A percentile compares a stretch with the other conserved stretches of the same genome.
These are phyloP conservation scores for Pollenia angustigena DNA, from an alignment of 2,888 invertebrate species.

Conservation along the genomic window DNA sequence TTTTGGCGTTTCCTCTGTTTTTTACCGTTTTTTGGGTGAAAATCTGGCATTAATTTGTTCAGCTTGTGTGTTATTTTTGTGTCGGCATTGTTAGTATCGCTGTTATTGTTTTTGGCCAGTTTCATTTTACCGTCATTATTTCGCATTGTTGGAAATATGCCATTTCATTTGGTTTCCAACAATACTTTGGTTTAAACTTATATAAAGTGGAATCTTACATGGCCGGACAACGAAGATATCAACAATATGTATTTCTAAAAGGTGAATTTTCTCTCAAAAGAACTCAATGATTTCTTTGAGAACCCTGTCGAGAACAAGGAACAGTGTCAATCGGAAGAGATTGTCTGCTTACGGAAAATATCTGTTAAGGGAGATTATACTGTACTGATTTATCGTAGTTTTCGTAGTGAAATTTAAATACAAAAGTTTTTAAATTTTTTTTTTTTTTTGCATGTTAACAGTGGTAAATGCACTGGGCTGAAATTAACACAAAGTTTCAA, in stretches of 20 bases:
- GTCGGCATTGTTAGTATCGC: background rate
- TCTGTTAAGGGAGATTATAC: too few relatives aligned
- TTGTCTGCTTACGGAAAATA: too few relatives aligned
- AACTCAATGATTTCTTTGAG: background rate
- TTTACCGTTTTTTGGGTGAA: background rate
- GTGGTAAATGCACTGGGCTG: background rate
- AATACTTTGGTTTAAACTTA: background rate
- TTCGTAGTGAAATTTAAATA: background rate
- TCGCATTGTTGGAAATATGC: conserved; percentile 37
- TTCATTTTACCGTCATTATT: conserved; percentile 8
- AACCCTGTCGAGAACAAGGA: too few relatives aligned
- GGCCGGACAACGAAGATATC: too few relatives aligned
- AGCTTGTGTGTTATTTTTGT: background rate
- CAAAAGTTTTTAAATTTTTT: conserved; percentile 5
- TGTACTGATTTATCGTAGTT: background rate
- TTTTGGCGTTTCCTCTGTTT: background rate
- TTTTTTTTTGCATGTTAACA: background rate
- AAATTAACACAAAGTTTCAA: too few relatives aligned
- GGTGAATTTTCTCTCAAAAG: too few relatives aligned
- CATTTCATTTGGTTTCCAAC: conserved; percentile 38
- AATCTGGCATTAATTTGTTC: background rate
- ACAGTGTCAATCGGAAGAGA: too few relatives aligned
- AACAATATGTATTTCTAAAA: too few relatives aligned
- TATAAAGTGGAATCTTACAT: too few relatives aligned
- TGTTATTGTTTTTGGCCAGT: background rate